Base-by-base conservation (phyloP, 2,888 invertebrate genomes). In the Mamestra brassicae region DNA sequence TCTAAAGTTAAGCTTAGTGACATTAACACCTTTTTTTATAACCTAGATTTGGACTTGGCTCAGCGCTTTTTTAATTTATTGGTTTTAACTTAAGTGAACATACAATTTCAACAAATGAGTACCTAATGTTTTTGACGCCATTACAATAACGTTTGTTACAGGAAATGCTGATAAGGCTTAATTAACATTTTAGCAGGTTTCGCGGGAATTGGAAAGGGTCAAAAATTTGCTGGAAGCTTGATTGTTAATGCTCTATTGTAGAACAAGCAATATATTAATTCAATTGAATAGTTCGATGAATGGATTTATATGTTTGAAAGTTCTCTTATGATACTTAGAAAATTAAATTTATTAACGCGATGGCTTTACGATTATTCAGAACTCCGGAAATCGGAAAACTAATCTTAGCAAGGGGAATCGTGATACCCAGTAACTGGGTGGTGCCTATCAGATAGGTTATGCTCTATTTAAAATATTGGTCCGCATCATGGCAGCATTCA, bases 31-130 rank as follows among this genome's bases (percentile, higher is more conserved):
- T 38, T 60, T 54, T 63, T 69, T 77, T 47, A 67, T 47, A 57
- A 71, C 61, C 57, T 61, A 36, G 13, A 72, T 54, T 78, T 71
- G 38, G 26, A 61, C 57, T 57, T 54, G 47, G 17, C 57, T 66
- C 73, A 71, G 65, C 60, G 70, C n/a, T 50, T 79, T 64, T 55
- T 55, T 71, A 36, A 83, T 72, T 79, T 58, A 72, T 72, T 26
- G 60, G 64, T 71, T 61, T 61, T 42, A 71, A 62, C 15, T 38
- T 50, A 26, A 67, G 54, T 55, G 5, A 11, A 17, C 68, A 57
- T 54, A 15, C 4, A 13, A 57, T 80, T 74, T 50, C 11, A 36
- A 11, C 34, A 26, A 65, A 69, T 52, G 34, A 68, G 60, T 68
- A 26, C 26, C 26, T 26, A 57, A 76, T n/a, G 55, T 45, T 76